Evolutionary conservation across 2,888 invertebrate species (phyloP), one percentile per base, ranked within the genome.

Genomic region (Iselma pallidipennis): DNA sequence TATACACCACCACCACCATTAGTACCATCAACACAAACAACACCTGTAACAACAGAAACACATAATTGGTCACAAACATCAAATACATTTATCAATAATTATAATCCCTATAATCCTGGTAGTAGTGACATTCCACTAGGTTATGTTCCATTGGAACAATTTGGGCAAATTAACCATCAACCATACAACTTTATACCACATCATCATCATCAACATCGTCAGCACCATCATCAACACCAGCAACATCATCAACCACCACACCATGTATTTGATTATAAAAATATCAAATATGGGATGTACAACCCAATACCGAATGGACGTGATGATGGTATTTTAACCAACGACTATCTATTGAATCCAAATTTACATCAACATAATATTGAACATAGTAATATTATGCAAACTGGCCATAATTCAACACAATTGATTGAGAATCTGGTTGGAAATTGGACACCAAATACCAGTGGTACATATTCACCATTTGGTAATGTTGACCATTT

Each of bases 401-500:
- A 62, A 51, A 58, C 55, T n/a, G 49, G 50, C 16, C 62, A 67
- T 54, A 74, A 72, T 52, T 68, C 68, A 4, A 73, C 75, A 1
- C 79, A 87, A 70, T 83, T 90, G 65, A 85, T 91, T 60, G 90
- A 90, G 72, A 90, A 90, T 80, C 83, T 91, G 48, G 85, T 90
- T 55, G 89, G 89, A 9, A 90, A 90, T 76, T 89, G 90, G 87
- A 86, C 87, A 31, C 89, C 90, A 4, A 90, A 89, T 76, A 88
- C 88, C 29, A 87, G 86, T 56, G 90, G 91, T 14, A 90, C 90
- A 7, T 91, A 90, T 74, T 89, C 89, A 57, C 91, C 90, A 0
- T 91, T 91, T 80, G 91, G 90, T 1, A 87, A 85, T 72, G 83
- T 85, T 62, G 85, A 85, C 67, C 83, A 84, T 7, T 77, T 85